phyloP scores from a whole-genome alignment of 2,113 vertebrate genomes.

The Otis tarda region DNA sequence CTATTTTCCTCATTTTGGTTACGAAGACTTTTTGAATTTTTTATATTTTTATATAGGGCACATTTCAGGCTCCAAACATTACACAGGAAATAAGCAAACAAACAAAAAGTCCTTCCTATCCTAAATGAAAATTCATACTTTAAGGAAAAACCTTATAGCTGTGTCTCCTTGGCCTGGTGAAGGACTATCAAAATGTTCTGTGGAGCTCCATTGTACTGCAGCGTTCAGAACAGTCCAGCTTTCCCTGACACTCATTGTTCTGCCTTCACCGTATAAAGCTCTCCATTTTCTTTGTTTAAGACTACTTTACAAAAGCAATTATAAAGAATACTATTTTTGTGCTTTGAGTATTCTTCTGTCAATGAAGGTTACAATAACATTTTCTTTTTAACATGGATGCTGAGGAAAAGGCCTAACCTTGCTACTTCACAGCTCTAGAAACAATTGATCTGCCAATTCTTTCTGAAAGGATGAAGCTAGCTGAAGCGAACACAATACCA shows the following conservation, averaged over 20 bases:
- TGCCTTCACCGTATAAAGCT: neutral
- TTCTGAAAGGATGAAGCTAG: neutral
- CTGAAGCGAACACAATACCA: neutral
- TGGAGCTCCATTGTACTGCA: neutral
- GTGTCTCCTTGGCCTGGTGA: neutral
- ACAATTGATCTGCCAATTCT: neutral
- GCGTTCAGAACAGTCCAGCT: neutral
- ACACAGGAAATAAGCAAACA: neutral
- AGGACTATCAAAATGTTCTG: neutral
- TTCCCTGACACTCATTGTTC: neutral
- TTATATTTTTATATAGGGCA: neutral
- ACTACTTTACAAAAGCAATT: slow-evolving; percentile 30
- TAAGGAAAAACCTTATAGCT: neutral
- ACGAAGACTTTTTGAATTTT: neutral
- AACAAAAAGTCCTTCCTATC: neutral
- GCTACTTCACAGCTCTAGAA: slow-evolving; percentile 2
- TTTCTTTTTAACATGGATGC: neutral
- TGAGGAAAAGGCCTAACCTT: slow-evolving; percentile 20
- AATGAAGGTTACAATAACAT: slow-evolving; percentile 22
- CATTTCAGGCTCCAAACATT: neutral
- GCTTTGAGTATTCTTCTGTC: neutral
- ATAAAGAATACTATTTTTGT: slow-evolving; percentile 11
- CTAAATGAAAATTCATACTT: neutral
- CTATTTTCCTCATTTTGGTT: neutral
- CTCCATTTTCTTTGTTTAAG: slow-evolving; percentile 26